Evolutionary conservation across 2,113 vertebrate genomes (phyloP).

Genomic region (Anolis sagrei): DNA sequence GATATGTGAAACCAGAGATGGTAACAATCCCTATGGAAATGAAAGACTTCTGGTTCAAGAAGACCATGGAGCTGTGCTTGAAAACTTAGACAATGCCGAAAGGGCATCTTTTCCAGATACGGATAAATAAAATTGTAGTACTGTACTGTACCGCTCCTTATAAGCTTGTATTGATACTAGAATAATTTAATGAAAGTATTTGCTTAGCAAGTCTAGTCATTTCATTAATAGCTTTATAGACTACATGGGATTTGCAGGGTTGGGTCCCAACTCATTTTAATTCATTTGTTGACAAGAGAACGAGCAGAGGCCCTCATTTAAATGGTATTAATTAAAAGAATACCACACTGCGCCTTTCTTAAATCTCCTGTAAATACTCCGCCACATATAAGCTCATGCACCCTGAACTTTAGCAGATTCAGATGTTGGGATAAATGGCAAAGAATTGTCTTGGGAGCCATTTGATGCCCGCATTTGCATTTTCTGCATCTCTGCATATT

Average conservation of each 20-base stretch:
- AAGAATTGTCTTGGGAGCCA: constrained; percentile 27
- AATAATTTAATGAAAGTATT: neutral
- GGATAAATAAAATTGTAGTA: too few species aligned
- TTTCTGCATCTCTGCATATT: constrained; percentile 29
- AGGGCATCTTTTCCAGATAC: too few species aligned
- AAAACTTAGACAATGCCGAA: too few species aligned
- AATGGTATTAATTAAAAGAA: constrained; percentile 43
- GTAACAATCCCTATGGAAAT: too few species aligned
- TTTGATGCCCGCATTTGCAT: constrained; percentile 46
- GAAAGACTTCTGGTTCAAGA: too few species aligned
- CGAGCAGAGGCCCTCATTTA: constrained; percentile 13
- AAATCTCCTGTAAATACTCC: neutral
- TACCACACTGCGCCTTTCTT: neutral
- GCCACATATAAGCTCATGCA: neutral
- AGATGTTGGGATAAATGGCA: constrained; percentile 43
- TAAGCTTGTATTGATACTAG: too few species aligned
- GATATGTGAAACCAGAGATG: too few species aligned
- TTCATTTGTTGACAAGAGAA: neutral
- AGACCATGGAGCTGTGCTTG: too few species aligned
- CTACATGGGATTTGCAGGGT: neutral
- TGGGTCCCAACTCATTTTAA: neutral
- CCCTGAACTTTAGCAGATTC: constrained; percentile 44
- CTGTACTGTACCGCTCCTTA: too few species aligned
- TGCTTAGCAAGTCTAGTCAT: neutral
- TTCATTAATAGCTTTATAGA: neutral